These are phyloP conservation scores for Sebastes nivosus DNA, from an alignment of 2,797 vertebrate genomes.

Conservation along the genomic window DNA sequence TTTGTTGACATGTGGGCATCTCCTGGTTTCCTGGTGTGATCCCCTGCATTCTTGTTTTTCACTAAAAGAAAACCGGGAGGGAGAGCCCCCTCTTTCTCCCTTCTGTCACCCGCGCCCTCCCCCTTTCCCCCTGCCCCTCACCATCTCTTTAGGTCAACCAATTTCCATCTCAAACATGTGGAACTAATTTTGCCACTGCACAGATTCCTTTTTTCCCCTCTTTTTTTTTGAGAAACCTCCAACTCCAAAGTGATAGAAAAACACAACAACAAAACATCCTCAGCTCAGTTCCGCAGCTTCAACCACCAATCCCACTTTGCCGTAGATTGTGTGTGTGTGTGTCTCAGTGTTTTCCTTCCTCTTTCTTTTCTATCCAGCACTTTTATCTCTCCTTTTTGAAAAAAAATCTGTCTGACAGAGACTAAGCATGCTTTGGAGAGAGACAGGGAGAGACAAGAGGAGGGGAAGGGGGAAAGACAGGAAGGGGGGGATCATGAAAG, in stretches of 20 bases:
- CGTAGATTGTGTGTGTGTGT: slow-evolving; percentile 47
- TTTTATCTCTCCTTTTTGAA: slow-evolving; percentile 65
- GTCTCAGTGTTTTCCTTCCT: slow-evolving; percentile 59
- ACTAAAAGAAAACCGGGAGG: slow-evolving; percentile 49
- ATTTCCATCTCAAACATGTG: slow-evolving; percentile 90
- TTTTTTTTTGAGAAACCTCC: slow-evolving; percentile 53
- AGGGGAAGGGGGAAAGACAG: slow-evolving; percentile 65
- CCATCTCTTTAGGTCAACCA: slow-evolving; percentile 84
- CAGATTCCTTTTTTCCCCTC: slow-evolving; percentile 46
- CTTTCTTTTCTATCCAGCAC: slow-evolving; percentile 68
- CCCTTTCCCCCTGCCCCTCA: slow-evolving; percentile 68
- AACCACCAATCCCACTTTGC: slow-evolving; percentile 50
- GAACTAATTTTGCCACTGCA: slow-evolving; percentile 86
- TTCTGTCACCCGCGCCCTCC: slow-evolving; percentile 50
- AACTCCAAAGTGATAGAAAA: slow-evolving; percentile 64
- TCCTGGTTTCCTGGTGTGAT: slow-evolving; percentile 75
- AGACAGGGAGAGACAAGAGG: slow-evolving; percentile 66
- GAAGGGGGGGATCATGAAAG: slow-evolving; percentile 71
- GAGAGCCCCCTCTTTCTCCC: slow-evolving; percentile 59
- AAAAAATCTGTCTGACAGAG: slow-evolving; percentile 76
- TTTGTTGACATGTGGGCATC: slow-evolving; percentile 75
- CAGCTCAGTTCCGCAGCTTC: slow-evolving; percentile 54
- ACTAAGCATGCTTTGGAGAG: slow-evolving; percentile 79
- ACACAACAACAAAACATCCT: slow-evolving; percentile 70
- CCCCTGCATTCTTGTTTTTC: slow-evolving; percentile 68